These are phyloP conservation scores for Iguana delicatissima DNA, from an alignment of 2,797 vertebrate species.

Conservation along the genomic window DNA sequence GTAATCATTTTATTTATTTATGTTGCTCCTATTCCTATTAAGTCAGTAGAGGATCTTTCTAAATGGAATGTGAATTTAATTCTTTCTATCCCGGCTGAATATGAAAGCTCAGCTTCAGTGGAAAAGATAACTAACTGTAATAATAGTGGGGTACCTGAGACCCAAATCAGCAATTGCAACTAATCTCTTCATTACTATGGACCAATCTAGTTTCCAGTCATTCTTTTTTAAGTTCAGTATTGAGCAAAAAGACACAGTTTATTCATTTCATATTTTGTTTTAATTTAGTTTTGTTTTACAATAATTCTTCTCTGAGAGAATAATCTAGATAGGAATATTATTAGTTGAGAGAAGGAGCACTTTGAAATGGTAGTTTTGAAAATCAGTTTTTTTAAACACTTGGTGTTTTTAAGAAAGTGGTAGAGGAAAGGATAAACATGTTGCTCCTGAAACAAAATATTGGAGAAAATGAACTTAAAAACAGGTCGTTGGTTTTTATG, in stretches of 20 bases:
- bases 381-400: not conserved
- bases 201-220: not conserved
- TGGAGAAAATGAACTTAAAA: constrained; percentile 20
- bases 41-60: not conserved
- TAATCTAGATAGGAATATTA: not conserved
- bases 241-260: not conserved
- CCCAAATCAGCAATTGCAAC: not conserved
- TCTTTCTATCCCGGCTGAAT: not conserved
- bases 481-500: not conserved
- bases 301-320: not conserved
- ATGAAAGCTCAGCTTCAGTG: not conserved
- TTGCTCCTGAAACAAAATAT: constrained; percentile 6
- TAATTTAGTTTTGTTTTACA: not conserved
- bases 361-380: constrained; percentile 14
- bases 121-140: not conserved
- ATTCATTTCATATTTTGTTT: not conserved
- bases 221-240: not conserved
- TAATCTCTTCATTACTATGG: not conserved
- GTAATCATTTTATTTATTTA: constrained; percentile 5
- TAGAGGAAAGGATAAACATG: not conserved
- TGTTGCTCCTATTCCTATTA: not conserved
- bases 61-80: not conserved
- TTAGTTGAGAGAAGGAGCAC: not conserved
- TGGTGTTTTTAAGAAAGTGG: not conserved
- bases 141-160: not conserved